Conservation (phyloP, 2,113 vertebrate genomes). For the Manacus vitellinus region DNA sequence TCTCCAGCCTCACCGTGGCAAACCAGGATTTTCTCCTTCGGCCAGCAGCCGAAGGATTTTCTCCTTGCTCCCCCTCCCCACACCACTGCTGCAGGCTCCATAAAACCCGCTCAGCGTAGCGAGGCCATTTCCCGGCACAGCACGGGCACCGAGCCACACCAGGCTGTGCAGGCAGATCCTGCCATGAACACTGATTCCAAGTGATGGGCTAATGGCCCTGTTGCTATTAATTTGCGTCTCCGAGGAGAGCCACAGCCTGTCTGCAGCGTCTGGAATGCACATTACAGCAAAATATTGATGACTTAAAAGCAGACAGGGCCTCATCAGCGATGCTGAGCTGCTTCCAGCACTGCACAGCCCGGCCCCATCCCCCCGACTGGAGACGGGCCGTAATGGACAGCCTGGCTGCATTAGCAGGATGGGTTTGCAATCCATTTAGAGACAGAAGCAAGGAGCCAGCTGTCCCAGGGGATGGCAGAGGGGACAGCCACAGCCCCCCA, state of each 20-base stretch:
- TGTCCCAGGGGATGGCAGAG: not conserved
- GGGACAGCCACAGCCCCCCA: not conserved
- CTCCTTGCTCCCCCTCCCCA: not conserved
- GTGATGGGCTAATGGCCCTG: conserved; percentile 69
- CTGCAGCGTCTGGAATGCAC: conserved; percentile 63
- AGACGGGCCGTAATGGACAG: not conserved
- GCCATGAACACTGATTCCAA: conserved; percentile 35
- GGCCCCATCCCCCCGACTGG: not conserved
- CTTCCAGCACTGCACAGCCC: not conserved
- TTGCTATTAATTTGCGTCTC: conserved; percentile 71
- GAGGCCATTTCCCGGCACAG: not conserved
- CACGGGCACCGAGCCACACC: not conserved
- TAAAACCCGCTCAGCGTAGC: not conserved
- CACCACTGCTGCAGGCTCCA: not conserved
- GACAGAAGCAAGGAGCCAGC: not conserved
- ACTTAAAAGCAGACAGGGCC: conserved; percentile 65
- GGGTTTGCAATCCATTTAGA: conserved; percentile 46
- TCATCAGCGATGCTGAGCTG: conserved; percentile 32
- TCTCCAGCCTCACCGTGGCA: not conserved
- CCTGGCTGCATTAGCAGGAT: conserved; percentile 28
- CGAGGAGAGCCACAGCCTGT: conserved; percentile 51
- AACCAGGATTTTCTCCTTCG: not conserved
- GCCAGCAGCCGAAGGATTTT: not conserved
- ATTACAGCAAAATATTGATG: conserved; percentile 66
- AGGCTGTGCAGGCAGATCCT: not conserved